Evolutionary conservation across 2,113 vertebrate species (phyloP).

Genomic region (Entomyzon cyanotis): DNA sequence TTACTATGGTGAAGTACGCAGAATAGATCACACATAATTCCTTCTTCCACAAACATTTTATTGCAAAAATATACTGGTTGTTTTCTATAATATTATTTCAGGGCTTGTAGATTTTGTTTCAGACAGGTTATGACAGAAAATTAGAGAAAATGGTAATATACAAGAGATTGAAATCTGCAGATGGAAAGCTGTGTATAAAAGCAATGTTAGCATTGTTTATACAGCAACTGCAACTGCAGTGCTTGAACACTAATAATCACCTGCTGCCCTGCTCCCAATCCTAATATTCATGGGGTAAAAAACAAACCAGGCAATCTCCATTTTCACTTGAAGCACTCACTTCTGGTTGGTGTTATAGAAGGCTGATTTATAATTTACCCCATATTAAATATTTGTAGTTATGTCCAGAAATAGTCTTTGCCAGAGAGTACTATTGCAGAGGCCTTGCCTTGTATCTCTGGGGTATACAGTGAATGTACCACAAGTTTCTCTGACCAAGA

Average conservation of each 20-base stretch:
- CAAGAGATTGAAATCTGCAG: slow-evolving; percentile 10
- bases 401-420: slow-evolving; percentile 16
- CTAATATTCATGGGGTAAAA: not conserved
- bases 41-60: slow-evolving; percentile 10
- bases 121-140: slow-evolving; percentile 18
- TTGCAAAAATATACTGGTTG: slow-evolving; percentile 6
- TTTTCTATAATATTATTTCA: slow-evolving; percentile 18
- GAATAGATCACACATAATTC: slow-evolving; percentile 5
- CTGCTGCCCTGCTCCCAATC: not conserved
- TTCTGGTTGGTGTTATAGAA: not conserved
- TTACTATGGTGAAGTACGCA: not conserved
- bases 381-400: not conserved
- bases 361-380: not conserved
- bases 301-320: not conserved
- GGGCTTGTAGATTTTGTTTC: not conserved
- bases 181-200: slow-evolving; percentile 7
- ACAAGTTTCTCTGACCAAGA: not conserved
- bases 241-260: not conserved
- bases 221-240: not conserved
- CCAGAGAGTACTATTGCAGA: not conserved
- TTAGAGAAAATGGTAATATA: slow-evolving; percentile 38
- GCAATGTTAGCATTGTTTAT: not conserved
- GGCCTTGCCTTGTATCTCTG: not conserved
- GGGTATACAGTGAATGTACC: not conserved
- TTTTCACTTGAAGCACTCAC: not conserved